A percentile compares a stretch with the other conserved stretches of the same genome.
These are phyloP conservation scores for Porites divaricata DNA, from an alignment of 92 coral and sea anemone species.

Conservation along the genomic window DNA sequence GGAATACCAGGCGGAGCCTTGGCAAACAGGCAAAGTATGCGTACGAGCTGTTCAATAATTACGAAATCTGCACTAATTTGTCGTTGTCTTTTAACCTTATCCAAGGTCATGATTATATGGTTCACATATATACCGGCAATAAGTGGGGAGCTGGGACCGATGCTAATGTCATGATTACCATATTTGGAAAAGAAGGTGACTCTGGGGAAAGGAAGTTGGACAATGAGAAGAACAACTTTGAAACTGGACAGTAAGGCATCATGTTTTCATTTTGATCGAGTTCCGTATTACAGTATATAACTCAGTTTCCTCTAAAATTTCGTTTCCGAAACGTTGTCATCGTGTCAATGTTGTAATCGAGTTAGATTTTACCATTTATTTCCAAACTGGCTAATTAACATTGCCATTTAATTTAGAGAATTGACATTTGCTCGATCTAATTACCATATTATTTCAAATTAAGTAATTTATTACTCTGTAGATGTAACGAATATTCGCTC, in stretches of 20 bases:
- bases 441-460: too few species aligned
- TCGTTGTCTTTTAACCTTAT: not conserved
- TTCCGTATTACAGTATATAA: too few species aligned
- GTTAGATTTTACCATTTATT: too few species aligned
- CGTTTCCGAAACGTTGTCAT: too few species aligned
- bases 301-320: not conserved
- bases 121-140: slow-evolving; percentile 77
- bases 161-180: slow-evolving; percentile 83
- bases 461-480: too few species aligned
- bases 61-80: not conserved
- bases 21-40: not conserved
- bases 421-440: too few species aligned
- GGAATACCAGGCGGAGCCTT: not conserved
- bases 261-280: not conserved
- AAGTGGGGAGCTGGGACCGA: slow-evolving; percentile 87
- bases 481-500: too few species aligned
- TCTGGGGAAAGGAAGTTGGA: slow-evolving; percentile 76
- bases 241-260: slow-evolving; percentile 59
- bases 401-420: too few species aligned
- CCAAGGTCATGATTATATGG: slow-evolving; percentile 58
- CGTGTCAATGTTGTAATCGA: too few species aligned
- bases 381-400: too few species aligned
- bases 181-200: slow-evolving; percentile 78
- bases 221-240: slow-evolving; percentile 79
- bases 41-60: not conserved